phyloP scores from a whole-genome alignment of 2,888 invertebrate species.

The Hyalella azteca region DNA sequence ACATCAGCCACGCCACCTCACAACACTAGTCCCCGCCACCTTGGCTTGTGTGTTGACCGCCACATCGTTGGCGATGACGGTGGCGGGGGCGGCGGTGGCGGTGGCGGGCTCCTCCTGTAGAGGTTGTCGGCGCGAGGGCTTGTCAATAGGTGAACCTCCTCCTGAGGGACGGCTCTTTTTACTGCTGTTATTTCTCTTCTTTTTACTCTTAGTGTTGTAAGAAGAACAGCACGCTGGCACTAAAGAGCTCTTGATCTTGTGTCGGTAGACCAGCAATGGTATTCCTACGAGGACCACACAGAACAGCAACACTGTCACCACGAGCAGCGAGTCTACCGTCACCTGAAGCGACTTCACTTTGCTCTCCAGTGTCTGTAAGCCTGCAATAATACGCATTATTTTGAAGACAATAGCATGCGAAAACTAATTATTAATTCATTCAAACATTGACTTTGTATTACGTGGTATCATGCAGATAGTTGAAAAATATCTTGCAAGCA shows the following conservation, averaged over 20 bases:
- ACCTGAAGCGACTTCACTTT: neutral
- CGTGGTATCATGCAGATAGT: too few species aligned
- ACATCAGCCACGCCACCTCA: too few species aligned
- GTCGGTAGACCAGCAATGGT: neutral
- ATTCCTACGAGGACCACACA: neutral
- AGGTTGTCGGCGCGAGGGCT: neutral
- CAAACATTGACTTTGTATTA: too few species aligned
- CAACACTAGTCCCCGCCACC: too few species aligned
- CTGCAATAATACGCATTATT: too few species aligned
- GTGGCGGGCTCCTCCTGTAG: neutral
- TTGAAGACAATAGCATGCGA: too few species aligned
- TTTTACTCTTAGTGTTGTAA: neutral
- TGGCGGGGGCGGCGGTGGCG: neutral
- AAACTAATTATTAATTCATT: too few species aligned
- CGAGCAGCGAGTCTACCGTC: neutral
- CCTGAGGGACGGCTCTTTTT: neutral
- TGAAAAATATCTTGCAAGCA: too few species aligned
- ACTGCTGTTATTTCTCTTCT: neutral
- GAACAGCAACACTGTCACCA: neutral
- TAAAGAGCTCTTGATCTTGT: neutral
- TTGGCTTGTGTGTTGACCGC: neutral
- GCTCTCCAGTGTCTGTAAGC: neutral
- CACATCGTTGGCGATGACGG: constrained; percentile 1
- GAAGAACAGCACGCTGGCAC: constrained; percentile 1
- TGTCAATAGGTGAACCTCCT: neutral